A percentile compares a stretch with the other conserved stretches of the same genome.
phyloP scores from a whole-genome alignment of 2,113 vertebrate genomes.

The Istiophorus platypterus region DNA sequence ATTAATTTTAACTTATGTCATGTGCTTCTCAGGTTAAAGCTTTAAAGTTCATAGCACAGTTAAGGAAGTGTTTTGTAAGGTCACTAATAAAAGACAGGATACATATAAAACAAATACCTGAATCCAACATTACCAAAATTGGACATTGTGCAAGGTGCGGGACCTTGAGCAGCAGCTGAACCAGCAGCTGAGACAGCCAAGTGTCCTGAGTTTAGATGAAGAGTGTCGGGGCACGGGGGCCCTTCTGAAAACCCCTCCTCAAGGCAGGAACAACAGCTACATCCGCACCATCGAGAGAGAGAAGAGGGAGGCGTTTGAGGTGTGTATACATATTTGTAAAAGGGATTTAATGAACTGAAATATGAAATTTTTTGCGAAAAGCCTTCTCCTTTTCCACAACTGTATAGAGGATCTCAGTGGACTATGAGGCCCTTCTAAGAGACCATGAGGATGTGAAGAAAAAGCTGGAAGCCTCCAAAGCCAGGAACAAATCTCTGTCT shows the following conservation, averaged over 20 bases:
- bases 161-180: slow-evolving; percentile 91
- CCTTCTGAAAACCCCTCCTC: slow-evolving; percentile 80
- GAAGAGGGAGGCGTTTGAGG: slow-evolving; percentile 90
- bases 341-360: neutral
- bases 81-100: neutral
- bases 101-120: neutral
- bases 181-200: slow-evolving; percentile 75
- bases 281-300: slow-evolving; percentile 90
- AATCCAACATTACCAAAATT: neutral
- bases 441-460: slow-evolving; percentile 87
- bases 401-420: slow-evolving; percentile 83
- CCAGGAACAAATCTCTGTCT: slow-evolving; percentile 88
- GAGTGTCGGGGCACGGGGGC: slow-evolving; percentile 64
- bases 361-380: neutral
- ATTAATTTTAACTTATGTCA: neutral
- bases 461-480: slow-evolving; percentile 86
- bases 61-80: neutral
- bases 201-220: slow-evolving; percentile 70
- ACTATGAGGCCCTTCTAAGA: slow-evolving; percentile 85
- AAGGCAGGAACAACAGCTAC: slow-evolving; percentile 88
- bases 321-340: slow-evolving; percentile 52
- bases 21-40: neutral
- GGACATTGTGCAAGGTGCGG: slow-evolving; percentile 82
- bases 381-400: neutral
- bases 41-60: neutral